Evolutionary conservation across 1,140 invertebrate species (phyloP).

Genomic region (Apis florea): DNA sequence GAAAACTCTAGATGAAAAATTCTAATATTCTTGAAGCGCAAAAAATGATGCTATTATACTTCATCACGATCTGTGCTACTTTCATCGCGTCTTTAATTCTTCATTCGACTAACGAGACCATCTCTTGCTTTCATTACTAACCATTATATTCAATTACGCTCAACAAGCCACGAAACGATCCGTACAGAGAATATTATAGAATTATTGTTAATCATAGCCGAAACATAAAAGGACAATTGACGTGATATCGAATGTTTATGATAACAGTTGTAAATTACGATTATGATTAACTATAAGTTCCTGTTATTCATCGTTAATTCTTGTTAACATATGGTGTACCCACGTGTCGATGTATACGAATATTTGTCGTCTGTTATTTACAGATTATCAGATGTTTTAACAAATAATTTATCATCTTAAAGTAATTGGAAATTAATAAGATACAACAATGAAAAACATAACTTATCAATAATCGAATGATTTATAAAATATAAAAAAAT

Average conservation of each 20-base stretch:
- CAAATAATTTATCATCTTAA: neutral
- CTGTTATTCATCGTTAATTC: constrained; percentile 2
- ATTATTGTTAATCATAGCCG: too few species aligned
- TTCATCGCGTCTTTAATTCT: constrained; percentile 11
- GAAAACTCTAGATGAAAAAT: neutral
- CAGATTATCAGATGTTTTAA: too few species aligned
- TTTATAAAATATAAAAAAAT: neutral
- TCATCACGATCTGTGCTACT: constrained; percentile 33
- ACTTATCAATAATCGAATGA: neutral
- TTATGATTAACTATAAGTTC: neutral
- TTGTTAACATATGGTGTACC: constrained; percentile 48
- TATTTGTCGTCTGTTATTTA: neutral
- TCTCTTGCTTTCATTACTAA: constrained; percentile 16
- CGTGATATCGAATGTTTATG: neutral
- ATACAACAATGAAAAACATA: neutral
- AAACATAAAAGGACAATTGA: neutral
- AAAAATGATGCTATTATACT: constrained; percentile 12
- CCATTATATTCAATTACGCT: constrained; percentile 19
- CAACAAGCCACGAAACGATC: neutral
- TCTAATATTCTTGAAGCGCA: neutral
- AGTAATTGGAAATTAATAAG: neutral
- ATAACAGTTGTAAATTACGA: neutral
- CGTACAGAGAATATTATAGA: neutral
- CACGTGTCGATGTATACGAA: constrained; percentile 26
- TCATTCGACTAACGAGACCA: neutral